Conservation (phyloP, 2,888 invertebrate species). For the Lamellibrachia satsuma region DNA sequence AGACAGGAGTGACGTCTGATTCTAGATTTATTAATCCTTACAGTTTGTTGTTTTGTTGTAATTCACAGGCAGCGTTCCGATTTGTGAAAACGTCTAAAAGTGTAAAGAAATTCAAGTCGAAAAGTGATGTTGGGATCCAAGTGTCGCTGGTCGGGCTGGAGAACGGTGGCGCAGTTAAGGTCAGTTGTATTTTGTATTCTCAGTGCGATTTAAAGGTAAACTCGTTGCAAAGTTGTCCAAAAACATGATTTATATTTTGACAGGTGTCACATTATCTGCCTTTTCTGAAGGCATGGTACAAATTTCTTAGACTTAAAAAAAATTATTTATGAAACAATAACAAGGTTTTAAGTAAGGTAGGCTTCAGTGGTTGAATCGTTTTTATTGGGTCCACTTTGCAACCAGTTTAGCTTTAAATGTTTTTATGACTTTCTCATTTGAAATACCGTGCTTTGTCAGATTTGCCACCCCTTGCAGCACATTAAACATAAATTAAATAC, state of each 20-base stretch:
- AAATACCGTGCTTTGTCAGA: too few relatives aligned
- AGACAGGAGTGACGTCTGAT: not conserved
- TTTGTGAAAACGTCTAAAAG: not conserved
- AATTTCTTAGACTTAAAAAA: too few relatives aligned
- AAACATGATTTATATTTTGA: not conserved
- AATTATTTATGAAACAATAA: too few relatives aligned
- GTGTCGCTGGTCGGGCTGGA: not conserved
- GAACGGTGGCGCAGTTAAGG: not conserved
- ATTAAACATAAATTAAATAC: too few relatives aligned
- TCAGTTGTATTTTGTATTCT: not conserved
- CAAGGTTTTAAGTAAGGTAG: too few relatives aligned
- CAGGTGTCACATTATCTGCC: too few relatives aligned
- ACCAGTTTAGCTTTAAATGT: too few relatives aligned
- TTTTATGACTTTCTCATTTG: too few relatives aligned
- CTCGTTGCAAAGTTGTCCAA: not conserved
- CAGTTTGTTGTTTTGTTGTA: not conserved
- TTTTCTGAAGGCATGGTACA: too few relatives aligned
- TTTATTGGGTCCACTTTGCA: too few relatives aligned
- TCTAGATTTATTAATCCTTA: not conserved
- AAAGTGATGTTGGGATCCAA: slow-evolving; percentile 9
- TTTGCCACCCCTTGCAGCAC: too few relatives aligned
- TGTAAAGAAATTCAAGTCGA: not conserved
- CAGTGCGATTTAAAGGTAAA: not conserved
- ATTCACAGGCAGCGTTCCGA: not conserved
- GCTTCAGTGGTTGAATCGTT: too few relatives aligned